phyloP scores from a whole-genome alignment of 1,140 invertebrate genomes.

The Drosophila ficusphila region DNA sequence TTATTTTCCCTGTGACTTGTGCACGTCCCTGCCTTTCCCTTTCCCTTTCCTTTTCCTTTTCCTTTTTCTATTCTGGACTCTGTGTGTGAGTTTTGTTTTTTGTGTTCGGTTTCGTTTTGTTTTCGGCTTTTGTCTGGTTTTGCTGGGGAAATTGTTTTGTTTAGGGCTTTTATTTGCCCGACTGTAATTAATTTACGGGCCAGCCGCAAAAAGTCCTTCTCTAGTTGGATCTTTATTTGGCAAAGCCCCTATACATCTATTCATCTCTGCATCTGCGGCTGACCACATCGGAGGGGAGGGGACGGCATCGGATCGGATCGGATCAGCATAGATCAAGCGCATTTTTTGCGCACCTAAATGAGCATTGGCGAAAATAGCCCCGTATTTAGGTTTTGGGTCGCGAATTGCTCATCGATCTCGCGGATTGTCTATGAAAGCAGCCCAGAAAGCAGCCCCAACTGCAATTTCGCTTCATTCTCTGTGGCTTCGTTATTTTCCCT shows the following conservation, averaged over 20 bases:
- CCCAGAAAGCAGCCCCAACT: not conserved
- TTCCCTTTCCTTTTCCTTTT: not conserved
- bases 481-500: conserved; percentile 7
- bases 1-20: conserved; percentile 37
- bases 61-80: not conserved
- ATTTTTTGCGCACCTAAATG: conserved; percentile 24
- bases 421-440: not conserved
- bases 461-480: conserved; percentile 13
- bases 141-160: conserved; percentile 49
- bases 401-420: conserved; percentile 6
- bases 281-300: conserved; percentile 14
- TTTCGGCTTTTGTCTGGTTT: conserved; percentile 20
- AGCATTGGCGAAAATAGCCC: conserved; percentile 31
- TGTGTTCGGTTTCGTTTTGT: conserved; percentile 17
- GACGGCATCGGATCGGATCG: conserved; percentile 7
- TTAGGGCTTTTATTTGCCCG: conserved; percentile 36
- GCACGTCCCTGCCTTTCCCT: not conserved
- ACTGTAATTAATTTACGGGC: conserved; percentile 70
- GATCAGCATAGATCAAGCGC: conserved; percentile 30
- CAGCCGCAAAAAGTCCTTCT: conserved; percentile 48
- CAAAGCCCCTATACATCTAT: too few species aligned
- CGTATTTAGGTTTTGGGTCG: conserved; percentile 44
- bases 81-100: not conserved
- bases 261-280: conserved; percentile 48
- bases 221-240: conserved; percentile 45